A percentile compares a stretch with the other conserved stretches of the same genome.
These are phyloP conservation scores for Onthophagus sagittarius DNA, from an alignment of 2,888 invertebrate genomes.

Conservation along the genomic window DNA sequence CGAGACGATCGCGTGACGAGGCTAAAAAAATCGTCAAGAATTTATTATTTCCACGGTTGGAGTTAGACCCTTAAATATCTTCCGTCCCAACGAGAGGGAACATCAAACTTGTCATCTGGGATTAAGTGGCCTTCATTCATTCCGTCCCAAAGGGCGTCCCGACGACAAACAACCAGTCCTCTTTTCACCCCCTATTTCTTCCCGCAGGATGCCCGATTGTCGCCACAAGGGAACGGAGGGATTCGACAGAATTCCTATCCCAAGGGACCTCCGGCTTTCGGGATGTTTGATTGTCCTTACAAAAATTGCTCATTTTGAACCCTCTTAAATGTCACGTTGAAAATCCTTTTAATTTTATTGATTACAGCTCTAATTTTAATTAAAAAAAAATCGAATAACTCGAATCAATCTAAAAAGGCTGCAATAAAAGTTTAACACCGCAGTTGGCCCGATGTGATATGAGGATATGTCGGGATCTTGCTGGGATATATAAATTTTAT, in stretches of 20 bases:
- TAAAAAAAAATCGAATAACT: not conserved
- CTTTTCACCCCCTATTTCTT: not conserved
- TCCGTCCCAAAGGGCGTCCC: not conserved
- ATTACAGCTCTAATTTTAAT: not conserved
- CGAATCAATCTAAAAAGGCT: not conserved
- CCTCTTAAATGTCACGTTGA: not conserved
- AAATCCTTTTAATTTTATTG: not conserved
- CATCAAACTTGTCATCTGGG: not conserved
- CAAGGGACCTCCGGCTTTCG: not conserved
- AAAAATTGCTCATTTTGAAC: not conserved
- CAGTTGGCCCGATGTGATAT: not conserved
- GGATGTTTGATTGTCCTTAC: not conserved
- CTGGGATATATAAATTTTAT: no score
- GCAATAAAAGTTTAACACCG: not conserved
- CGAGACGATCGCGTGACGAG: not conserved
- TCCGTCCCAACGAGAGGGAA: not conserved
- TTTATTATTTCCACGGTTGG: not conserved
- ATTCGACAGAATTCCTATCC: not conserved
- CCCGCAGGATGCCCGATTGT: not conserved
- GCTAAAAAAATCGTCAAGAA: not conserved
- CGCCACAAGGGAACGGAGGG: not conserved
- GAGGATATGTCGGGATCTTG: not conserved
- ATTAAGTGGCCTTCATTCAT: not conserved
- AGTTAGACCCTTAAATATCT: not conserved
- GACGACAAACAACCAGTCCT: not conserved